Percentiles rank a stretch among this genome's conserved stretches.
phyloP scores from a whole-genome alignment of 2,888 invertebrate genomes.

The Marasmarcha lunaedactyla region DNA sequence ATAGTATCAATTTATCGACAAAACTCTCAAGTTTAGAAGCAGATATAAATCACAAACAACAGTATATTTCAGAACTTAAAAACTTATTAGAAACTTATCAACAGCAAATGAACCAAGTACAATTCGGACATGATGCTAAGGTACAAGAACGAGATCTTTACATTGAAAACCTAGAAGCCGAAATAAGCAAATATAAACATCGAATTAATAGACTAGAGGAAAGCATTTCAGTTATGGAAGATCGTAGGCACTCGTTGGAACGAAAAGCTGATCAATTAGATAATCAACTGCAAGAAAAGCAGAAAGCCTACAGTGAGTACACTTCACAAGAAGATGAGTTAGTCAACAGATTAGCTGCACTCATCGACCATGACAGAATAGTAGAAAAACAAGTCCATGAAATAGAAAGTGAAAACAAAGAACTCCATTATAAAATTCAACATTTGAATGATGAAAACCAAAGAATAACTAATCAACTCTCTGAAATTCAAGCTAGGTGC shows the following conservation, averaged over 20 bases:
- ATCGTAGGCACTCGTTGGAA: constrained; percentile 71
- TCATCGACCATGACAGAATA: constrained; percentile 73
- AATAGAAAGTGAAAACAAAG: constrained; percentile 66
- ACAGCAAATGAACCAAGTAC: constrained; percentile 42
- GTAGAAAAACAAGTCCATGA: constrained; percentile 74
- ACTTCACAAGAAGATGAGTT: constrained; percentile 73
- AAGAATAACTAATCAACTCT: constrained; percentile 48
- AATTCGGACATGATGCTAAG: constrained; percentile 73
- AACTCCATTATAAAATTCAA: constrained; percentile 65
- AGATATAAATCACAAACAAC: constrained; percentile 45
- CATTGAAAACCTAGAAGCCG: constrained; percentile 78
- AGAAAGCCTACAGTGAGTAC: constrained; percentile 70
- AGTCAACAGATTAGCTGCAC: constrained; percentile 70
- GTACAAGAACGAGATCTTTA: constrained; percentile 80
- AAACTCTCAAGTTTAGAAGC: constrained; percentile 46
- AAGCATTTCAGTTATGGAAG: constrained; percentile 71
- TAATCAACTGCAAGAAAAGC: constrained; percentile 70
- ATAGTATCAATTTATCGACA: constrained; percentile 42
- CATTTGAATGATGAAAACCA: constrained; percentile 64
- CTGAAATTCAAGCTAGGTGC: constrained; percentile 50
- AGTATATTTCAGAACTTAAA: constrained; percentile 37
- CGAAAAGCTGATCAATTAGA: constrained; percentile 73
- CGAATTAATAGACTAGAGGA: constrained; percentile 77
- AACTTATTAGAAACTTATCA: constrained; percentile 38
- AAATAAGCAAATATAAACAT: constrained; percentile 73